These are phyloP conservation scores for Ceratoteleas bidentatus DNA, from an alignment of 1,140 invertebrate species.

Conservation along the genomic window DNA sequence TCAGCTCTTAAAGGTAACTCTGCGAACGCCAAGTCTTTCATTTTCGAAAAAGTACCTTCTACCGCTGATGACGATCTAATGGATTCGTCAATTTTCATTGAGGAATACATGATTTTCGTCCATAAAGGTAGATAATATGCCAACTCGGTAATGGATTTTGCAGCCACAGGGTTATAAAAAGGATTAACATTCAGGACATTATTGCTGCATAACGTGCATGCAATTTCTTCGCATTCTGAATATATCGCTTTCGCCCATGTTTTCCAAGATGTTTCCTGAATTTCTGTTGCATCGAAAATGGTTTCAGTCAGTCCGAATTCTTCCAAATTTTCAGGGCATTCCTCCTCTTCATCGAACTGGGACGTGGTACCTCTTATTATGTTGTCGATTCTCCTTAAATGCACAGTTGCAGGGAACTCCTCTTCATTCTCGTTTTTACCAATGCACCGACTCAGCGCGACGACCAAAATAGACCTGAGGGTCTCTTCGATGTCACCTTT, in stretches of 20 bases:
- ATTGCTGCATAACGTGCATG: neutral
- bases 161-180: constrained; percentile 24
- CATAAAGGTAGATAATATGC: constrained; percentile 32
- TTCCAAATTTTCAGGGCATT: constrained; percentile 8
- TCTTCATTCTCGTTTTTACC: constrained; percentile 3
- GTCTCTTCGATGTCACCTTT: constrained; percentile 25
- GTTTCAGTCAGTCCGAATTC: constrained; percentile 8
- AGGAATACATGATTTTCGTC: constrained; percentile 24
- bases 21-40: constrained; percentile 31
- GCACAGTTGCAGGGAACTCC: too few relatives aligned
- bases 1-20: constrained; percentile 28
- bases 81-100: constrained; percentile 10
- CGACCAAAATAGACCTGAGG: constrained; percentile 33
- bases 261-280: constrained; percentile 1
- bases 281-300: neutral
- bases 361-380: too few relatives aligned
- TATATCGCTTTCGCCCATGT: neutral
- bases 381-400: too few relatives aligned
- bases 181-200: constrained; percentile 26
- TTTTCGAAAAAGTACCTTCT: constrained; percentile 25
- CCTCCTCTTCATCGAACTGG: too few relatives aligned
- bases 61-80: constrained; percentile 22
- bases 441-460: constrained; percentile 38
- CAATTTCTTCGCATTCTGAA: constrained; percentile 2
- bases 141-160: too few relatives aligned